Percentiles rank a stretch among this genome's conserved stretches.
These are phyloP conservation scores for Drosophila kuntzei DNA, from an alignment of 2,888 invertebrate species.

Conservation along the genomic window DNA sequence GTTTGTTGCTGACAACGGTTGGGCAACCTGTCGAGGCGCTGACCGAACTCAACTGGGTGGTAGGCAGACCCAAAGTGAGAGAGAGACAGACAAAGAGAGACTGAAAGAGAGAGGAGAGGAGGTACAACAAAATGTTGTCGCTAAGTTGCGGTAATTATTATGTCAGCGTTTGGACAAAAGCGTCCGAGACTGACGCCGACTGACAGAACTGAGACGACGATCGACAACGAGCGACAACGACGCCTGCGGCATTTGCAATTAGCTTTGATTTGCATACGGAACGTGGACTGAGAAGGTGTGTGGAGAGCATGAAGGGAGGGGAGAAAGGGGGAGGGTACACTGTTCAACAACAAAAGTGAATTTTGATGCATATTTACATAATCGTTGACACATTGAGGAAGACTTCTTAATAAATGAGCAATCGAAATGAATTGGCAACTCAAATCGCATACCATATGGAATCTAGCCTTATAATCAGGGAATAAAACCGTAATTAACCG, in stretches of 20 bases:
- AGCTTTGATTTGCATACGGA: slow-evolving; percentile 61
- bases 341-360: slow-evolving; percentile 57
- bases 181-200: slow-evolving; percentile 38
- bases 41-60: slow-evolving; percentile 4
- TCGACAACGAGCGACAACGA: slow-evolving; percentile 56
- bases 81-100: not conserved
- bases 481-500: too few relatives aligned
- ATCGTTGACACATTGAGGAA: slow-evolving; percentile 16
- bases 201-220: slow-evolving; percentile 27
- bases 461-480: not conserved
- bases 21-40: slow-evolving; percentile 47
- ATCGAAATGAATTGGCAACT: not conserved
- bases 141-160: slow-evolving; percentile 72
- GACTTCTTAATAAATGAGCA: not conserved
- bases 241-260: slow-evolving; percentile 77
- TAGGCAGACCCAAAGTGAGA: not conserved
- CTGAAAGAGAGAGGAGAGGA: not conserved
- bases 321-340: not conserved
- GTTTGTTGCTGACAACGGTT: slow-evolving; percentile 39
- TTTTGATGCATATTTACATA: slow-evolving; percentile 64
- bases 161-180: slow-evolving; percentile 61
- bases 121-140: slow-evolving; percentile 30
- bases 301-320: not conserved
- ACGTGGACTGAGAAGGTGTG: slow-evolving; percentile 7
- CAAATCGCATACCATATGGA: not conserved